These are phyloP conservation scores for Rhinatrema bivittatum DNA, from an alignment of 2,797 vertebrate genomes.

Conservation along the genomic window DNA sequence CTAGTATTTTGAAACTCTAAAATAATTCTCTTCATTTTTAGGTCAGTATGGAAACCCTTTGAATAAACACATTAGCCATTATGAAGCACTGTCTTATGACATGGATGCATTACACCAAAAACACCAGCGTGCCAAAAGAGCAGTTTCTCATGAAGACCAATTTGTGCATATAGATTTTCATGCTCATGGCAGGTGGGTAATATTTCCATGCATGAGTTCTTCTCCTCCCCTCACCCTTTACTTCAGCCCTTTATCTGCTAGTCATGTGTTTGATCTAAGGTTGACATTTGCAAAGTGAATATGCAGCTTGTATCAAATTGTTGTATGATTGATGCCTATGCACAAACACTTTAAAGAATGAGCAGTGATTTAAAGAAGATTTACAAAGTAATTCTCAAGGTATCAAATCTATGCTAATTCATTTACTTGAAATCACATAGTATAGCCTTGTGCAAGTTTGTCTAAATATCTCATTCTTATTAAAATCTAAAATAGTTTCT, in stretches of 20 bases:
- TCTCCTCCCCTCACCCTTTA: not conserved
- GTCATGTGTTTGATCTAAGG: not conserved
- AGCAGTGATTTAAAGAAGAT: too few relatives aligned
- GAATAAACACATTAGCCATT: conserved; percentile 86
- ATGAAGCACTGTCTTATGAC: conserved; percentile 90
- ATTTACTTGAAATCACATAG: too few relatives aligned
- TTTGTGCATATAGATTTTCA: conserved; percentile 84
- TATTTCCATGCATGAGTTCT: not conserved
- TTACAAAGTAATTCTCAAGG: too few relatives aligned
- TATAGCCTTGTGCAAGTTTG: too few relatives aligned
- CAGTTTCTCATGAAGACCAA: conserved; percentile 73
- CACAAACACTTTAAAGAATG: too few relatives aligned
- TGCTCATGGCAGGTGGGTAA: conserved; percentile 87
- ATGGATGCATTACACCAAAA: conserved; percentile 79
- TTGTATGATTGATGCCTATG: too few relatives aligned
- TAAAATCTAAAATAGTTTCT: too few relatives aligned
- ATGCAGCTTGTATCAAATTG: too few relatives aligned
- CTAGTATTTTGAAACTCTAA: too few relatives aligned
- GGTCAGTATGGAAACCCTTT: conserved; percentile 81
- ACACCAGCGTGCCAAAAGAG: conserved; percentile 94
- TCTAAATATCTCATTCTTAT: too few relatives aligned
- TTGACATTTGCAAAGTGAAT: too few relatives aligned
- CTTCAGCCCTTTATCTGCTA: not conserved
- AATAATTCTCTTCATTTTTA: conserved; percentile 45
- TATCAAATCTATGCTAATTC: too few relatives aligned